These are phyloP conservation scores for Aramus guarauna DNA, from an alignment of 2,113 vertebrate species.

Conservation along the genomic window DNA sequence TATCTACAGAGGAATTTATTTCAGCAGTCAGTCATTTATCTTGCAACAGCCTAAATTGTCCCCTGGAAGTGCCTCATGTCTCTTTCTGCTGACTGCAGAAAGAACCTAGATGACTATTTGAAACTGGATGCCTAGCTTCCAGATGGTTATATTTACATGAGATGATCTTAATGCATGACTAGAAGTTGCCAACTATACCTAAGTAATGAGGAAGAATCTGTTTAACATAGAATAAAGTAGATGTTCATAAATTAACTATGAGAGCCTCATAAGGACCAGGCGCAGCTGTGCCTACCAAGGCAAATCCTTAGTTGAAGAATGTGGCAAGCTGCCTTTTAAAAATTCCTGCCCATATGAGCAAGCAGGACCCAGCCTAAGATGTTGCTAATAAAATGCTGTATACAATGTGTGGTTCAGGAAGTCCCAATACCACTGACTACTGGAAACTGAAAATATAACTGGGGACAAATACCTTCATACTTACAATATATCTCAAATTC, in stretches of 20 bases:
- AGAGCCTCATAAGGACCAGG: background rate
- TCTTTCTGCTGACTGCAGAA: background rate
- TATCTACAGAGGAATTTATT: background rate
- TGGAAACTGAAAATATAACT: background rate
- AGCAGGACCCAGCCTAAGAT: background rate
- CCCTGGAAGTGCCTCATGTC: background rate
- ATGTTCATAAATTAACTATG: conserved; percentile 29
- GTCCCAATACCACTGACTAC: background rate
- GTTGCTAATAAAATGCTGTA: background rate
- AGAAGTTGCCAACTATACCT: background rate
- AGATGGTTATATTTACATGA: conserved; percentile 10
- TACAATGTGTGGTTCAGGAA: background rate
- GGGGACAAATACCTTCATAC: background rate
- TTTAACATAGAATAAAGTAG: conserved; percentile 4
- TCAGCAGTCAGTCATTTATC: background rate
- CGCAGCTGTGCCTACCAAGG: background rate
- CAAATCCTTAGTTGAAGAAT: background rate
- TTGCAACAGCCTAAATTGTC: background rate
- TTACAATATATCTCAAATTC: background rate
- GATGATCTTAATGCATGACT: conserved; percentile 5
- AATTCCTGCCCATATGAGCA: background rate
- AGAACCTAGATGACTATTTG: background rate
- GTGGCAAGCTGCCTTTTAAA: background rate
- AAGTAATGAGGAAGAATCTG: conserved; percentile 30
- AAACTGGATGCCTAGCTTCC: background rate